Evolutionary conservation across 2,888 invertebrate genomes (phyloP), one percentile per base, ranked within the genome.

Genomic region (Serrognathus titanus): DNA sequence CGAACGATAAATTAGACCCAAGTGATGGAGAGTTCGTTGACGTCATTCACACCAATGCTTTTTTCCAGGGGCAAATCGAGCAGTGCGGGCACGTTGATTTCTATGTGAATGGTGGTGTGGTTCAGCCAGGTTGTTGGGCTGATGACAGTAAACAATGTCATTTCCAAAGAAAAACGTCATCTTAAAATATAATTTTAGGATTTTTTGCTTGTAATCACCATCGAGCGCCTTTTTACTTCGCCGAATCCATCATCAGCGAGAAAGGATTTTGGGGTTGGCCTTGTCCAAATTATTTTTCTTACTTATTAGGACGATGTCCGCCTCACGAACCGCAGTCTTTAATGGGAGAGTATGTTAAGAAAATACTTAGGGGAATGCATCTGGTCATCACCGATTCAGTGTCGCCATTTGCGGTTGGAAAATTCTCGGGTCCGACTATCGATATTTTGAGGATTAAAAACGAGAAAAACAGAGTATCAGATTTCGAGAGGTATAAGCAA

Each of bases 71-170:
- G 0, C 84, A 85, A 64, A 71, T 85, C 12, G 83, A 86, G 63
- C 77, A 82, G 36, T 82, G 84, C 62, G 89, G 89, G 0, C 86
- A 88, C 68, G 82, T 85, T 0, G 89, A 89, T 67, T 89, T 88
- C 69, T 89, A 87, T 66, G 80, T 87, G 71, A 89, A 89, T 66
- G 89, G 89, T 0, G 89, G 89, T 0, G 79, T 84, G 20, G 77
- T 81, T 39, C 88, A 89, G 63, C 87, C 87, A 0, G 88, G 87
- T 1, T 89, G 89, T 69, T 77, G 80, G 78, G 76, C 77, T 56
- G 70, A 74, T 71, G 72, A 73, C 56, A 76, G 79, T 78, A 66
- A 75, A 69, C 16, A 24, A 37, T 9, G 38, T 1, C 24, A n/a
- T 1, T 13, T 31, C 35, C 9, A 40, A 24, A 16, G 3, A 16